These are phyloP conservation scores for Sipha maydis DNA, from an alignment of 2,888 invertebrate species.

Conservation along the genomic window DNA sequence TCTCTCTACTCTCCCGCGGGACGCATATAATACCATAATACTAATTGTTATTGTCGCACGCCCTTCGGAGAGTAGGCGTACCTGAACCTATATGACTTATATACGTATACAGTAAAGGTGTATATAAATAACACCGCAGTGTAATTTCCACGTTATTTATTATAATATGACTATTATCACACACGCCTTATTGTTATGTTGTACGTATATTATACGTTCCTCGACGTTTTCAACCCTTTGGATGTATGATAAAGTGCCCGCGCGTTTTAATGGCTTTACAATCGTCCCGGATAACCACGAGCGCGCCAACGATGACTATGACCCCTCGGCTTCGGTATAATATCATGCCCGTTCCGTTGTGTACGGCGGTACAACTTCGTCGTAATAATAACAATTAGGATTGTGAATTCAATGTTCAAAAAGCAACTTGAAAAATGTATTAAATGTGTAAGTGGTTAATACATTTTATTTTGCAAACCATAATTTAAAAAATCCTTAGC, in stretches of 20 bases:
- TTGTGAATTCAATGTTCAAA: too few relatives aligned
- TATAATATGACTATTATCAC: not conserved
- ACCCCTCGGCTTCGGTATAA: too few relatives aligned
- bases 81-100: too few relatives aligned
- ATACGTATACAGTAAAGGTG: too few relatives aligned
- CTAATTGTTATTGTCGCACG: conserved; percentile 3
- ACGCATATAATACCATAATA: not conserved
- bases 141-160: conserved; percentile 32
- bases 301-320: too few relatives aligned
- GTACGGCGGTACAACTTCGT: too few relatives aligned
- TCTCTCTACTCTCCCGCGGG: not conserved
- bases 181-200: not conserved
- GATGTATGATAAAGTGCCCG: not conserved
- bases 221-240: not conserved
- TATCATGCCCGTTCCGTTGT: too few relatives aligned
- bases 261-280: not conserved
- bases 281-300: not conserved
- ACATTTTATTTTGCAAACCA: too few relatives aligned
- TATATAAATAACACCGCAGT: not conserved
- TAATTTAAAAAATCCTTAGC: too few relatives aligned
- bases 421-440: too few relatives aligned
- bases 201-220: not conserved
- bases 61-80: conserved; percentile 12
- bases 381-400: too few relatives aligned
- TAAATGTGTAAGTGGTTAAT: too few relatives aligned